These are phyloP conservation scores for Piaya cayana DNA, from an alignment of 2,113 vertebrate species.

Conservation along the genomic window DNA sequence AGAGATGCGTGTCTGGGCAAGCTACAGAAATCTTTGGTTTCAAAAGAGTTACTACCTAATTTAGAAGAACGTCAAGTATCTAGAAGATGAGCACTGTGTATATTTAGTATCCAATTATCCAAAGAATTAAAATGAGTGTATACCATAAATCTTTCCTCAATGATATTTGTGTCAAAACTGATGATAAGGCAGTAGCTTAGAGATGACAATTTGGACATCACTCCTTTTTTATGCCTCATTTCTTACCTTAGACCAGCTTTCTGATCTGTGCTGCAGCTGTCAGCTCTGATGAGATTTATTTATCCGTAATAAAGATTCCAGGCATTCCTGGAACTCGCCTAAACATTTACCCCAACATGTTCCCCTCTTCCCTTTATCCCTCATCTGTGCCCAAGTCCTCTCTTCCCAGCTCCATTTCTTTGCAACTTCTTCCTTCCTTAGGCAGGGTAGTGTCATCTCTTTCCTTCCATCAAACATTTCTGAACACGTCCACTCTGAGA, in stretches of 20 bases:
- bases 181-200: not conserved
- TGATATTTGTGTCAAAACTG: slow-evolving; percentile 25
- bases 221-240: not conserved
- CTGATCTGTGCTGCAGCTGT: not conserved
- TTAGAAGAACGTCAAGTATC: slow-evolving; percentile 27
- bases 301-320: slow-evolving; percentile 14
- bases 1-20: not conserved
- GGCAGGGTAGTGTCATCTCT: not conserved
- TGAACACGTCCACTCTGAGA: not conserved
- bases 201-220: slow-evolving; percentile 9
- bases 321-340: not conserved
- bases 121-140: slow-evolving; percentile 1
- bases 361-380: not conserved
- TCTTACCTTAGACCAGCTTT: not conserved
- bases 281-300: slow-evolving; percentile 42
- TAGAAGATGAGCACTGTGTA: not conserved
- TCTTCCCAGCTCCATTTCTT: not conserved
- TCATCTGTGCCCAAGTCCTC: not conserved
- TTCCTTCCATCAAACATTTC: not conserved
- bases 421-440: not conserved
- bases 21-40: not conserved
- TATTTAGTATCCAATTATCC: slow-evolving; percentile 12
- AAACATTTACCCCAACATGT: not conserved
- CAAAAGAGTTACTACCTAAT: not conserved
- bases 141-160: not conserved